phyloP scores from a whole-genome alignment of 2,797 vertebrate species.

The Acrossocheilus fasciatus region DNA sequence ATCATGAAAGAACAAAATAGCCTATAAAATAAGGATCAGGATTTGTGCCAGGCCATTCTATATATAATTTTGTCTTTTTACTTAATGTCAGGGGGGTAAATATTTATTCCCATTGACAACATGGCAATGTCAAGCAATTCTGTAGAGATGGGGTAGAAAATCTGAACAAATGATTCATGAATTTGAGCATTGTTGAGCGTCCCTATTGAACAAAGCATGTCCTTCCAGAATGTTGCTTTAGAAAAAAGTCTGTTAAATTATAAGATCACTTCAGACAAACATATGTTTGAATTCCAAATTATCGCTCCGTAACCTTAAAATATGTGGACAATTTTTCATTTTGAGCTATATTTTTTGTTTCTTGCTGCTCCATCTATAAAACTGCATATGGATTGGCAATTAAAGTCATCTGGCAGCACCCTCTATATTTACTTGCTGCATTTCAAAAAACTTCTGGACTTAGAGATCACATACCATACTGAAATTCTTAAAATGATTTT shows the following conservation, averaged over 20 bases:
- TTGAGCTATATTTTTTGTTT: not conserved
- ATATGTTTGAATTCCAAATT: not conserved
- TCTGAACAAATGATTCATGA: not conserved
- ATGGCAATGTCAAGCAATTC: not conserved
- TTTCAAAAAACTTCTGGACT: not conserved
- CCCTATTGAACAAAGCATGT: not conserved
- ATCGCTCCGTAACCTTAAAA: not conserved
- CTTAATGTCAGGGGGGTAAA: not conserved
- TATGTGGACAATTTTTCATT: not conserved
- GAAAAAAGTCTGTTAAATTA: not conserved
- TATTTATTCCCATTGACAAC: not conserved
- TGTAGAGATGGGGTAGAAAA: not conserved
- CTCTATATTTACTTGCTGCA: not conserved
- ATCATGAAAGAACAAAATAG: not conserved
- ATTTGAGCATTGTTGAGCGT: not conserved
- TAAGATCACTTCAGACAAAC: not conserved
- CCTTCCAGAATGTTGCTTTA: not conserved
- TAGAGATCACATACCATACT: constrained; percentile 74
- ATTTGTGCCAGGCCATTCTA: not conserved
- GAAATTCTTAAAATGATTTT: constrained; percentile 92
- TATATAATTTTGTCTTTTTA: not conserved
- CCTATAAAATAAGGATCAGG: not conserved
- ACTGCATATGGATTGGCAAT: not conserved
- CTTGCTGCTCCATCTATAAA: not conserved
- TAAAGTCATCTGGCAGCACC: not conserved